Evolutionary conservation across 2,113 vertebrate genomes (phyloP), one percentile per base, ranked within the genome.

Genomic region (Onychorhynchus coronatus): DNA sequence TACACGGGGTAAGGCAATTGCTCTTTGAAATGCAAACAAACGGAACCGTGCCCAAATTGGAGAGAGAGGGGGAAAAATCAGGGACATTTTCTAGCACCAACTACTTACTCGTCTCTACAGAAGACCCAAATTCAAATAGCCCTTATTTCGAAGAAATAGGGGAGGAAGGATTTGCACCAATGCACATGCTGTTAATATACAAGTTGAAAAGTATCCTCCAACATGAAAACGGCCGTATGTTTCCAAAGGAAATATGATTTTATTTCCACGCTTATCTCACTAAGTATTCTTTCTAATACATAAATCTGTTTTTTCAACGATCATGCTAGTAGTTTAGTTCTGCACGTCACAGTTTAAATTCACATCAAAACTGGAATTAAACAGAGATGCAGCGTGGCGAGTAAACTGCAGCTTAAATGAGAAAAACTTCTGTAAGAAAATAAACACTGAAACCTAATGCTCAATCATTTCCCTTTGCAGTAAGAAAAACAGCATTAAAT

Each of bases 361-460:
- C 91, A 97, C 97, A 97, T 98, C 97, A 98, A 98, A 98, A 96
- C 93, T 89, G 76, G 94, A 97, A 96, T 98, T 97, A 97, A 97
- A 96, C 85, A 91, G 92, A 88, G 89, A 97, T 86, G 68, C 58
- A 97, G 96, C 95, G 9, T 96, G 96, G 88, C 97, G 74, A 71
- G 41, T 95, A 98, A 98, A 97, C 95, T 95, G 89, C 91, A 65
- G 93, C 85, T 97, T 97, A 98, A 98, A 98, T 98, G 98, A 98
- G 98, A 98, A 98, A 98, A 98, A 98, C 98, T 97, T 98, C 96
- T 98, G 98, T 96, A 98, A 97, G 95, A 98, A 98, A 98, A 98
- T 97, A 98, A 98, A 98, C 98, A 98, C 37, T 95, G 98, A 98
- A 98, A 98, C 97, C 95, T 89, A 98, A 98, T 95, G 94, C 98